Base-by-base conservation (phyloP, 2,113 vertebrate genomes). In the Okapia johnstoni region DNA sequence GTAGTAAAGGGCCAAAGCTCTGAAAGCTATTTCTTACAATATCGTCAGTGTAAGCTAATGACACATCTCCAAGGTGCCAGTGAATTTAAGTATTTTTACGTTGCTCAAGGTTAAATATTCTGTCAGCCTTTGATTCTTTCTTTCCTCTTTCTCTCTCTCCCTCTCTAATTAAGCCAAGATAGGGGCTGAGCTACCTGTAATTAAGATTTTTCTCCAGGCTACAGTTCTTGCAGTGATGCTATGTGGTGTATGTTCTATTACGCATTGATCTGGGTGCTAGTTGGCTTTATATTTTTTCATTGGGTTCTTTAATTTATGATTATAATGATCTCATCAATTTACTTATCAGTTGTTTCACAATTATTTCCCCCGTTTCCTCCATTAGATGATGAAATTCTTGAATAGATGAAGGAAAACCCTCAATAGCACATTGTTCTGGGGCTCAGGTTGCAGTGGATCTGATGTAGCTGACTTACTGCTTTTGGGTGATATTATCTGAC, bases 81-180 rank as follows among this genome's bases (percentile, higher is more conserved):
- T 54, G 83, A 83, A 40, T 30, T 52, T 85, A 77, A 86, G 58
- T 23, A 77, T 80, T 85, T 85, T 50, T 63, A 13, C 7, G 14
- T 43, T 90, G n/a, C 55, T 97, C 76, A 90, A 87, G n/a, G 60
- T 48, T 97, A 97, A 97, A 76, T 16, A n/a, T 97, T 73, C n/a
- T 55, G 11, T 79, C 12, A 76, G 26, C 6, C 86, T 81, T 85
- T 60, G 15, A 54, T 7, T 50, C 12, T 84, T 43, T 61, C 23
- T 90, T 36, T 40, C 30, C 36, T 28, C 81, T 10, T 9, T 77
- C 70, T 48, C 11, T 13, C 16, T 10, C 66, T 3, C 77, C 36
- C 26, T 16, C 70, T n/a, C 48, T 81, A 40, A 93, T 17, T 10
- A 80, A 81, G 23, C 13, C 14, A 88, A 83, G 28, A 40, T 15